Base-by-base conservation (phyloP, 2,797 vertebrate species). In the Sebastiscus albofasciatus region DNA sequence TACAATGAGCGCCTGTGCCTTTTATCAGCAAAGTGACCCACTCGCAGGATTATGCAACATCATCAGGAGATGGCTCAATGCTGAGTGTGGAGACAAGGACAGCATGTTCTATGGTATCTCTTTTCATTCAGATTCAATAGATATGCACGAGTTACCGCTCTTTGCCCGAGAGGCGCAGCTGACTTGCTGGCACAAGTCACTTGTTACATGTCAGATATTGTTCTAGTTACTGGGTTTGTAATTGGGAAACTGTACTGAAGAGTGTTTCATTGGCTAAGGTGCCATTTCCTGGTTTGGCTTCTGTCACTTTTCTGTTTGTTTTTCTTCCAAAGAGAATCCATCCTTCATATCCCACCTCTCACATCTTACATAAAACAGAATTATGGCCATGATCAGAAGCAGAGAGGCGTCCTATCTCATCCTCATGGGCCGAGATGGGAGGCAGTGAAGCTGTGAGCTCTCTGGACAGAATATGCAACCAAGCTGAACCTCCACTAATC, bases 401-500 rank as follows among this genome's bases (percentile, higher is more conserved):
- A 81, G 86, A 76, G 87, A 93, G 90, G 9, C 34, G 61, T 87
- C 72, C 31, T 87, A 85, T 73, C 89, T n/a, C 93, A 89, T 84
- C 81, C 89, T 83, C 77, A 49, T 81, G 88, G 89, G 83, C 84
- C 70, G 14, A 33, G 65, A 89, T 64, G 81, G 72, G 75, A 55
- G 55, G 67, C 54, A 87, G 74, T 49, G 59, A 88, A 85, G 87
- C 90, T 75, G 84, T 80, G 90, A 92, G 88, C 86, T 78, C 86
- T 78, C 72, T 84, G 83, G 34, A 85, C 71, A 86, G 73, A 87
- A 89, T 77, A 85, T 77, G 81, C 78, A 85, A 93, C 92, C 90
- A 87, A 94, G 92, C 89, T 95, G 93, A 96, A 96, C 88, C 92
- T 85, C 84, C 89, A 39, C 84, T 95, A 96, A 97, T 96, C 95